Conservation (phyloP, 2,113 vertebrate species). For the Phalacrocorax carbo region DNA sequence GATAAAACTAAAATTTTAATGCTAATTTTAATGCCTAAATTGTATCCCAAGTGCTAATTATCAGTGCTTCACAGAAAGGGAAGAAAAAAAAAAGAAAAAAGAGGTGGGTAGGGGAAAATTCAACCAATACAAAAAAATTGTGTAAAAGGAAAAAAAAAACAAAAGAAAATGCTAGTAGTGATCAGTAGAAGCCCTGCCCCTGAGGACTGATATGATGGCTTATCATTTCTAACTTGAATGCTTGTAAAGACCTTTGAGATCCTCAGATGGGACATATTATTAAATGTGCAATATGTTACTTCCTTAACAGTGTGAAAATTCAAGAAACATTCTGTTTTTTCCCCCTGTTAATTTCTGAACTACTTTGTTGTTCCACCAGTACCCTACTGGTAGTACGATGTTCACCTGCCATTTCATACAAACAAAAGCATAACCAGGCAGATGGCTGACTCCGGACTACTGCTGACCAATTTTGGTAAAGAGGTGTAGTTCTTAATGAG, state of each 20-base stretch:
- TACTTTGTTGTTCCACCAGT: background rate
- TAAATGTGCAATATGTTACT: background rate
- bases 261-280: background rate
- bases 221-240: background rate
- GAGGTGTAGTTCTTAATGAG: constrained; percentile 52
- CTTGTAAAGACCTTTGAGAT: background rate
- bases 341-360: background rate
- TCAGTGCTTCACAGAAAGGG: background rate
- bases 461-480: constrained; percentile 54
- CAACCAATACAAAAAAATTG: background rate
- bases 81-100: background rate
- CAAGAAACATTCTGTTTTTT: background rate
- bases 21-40: background rate
- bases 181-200: background rate
- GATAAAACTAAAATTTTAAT: background rate
- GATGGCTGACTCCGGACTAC: background rate
- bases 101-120: fast-evolving
- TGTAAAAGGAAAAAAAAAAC: background rate
- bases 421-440: constrained; percentile 32
- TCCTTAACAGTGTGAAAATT: background rate
- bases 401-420: constrained; percentile 33
- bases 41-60: background rate
- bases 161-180: background rate
- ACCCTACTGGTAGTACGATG: background rate
- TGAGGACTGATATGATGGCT: background rate